phyloP scores from a whole-genome alignment of 1,140 invertebrate genomes.

The Aphelenchoides fujianensis region DNA sequence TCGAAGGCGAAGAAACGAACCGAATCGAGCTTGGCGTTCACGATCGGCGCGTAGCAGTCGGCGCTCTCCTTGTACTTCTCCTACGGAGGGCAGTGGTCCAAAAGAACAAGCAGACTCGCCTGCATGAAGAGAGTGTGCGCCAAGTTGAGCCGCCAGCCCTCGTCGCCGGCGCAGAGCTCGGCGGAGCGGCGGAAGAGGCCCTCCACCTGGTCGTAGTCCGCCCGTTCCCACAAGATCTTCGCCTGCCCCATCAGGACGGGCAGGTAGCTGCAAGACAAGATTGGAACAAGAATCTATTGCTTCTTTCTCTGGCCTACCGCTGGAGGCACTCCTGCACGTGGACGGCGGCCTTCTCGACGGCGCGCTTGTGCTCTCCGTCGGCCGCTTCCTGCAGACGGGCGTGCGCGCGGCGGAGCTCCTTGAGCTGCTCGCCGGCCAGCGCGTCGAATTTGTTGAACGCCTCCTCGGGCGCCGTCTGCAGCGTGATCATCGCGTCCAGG shows the following conservation, averaged over 20 bases:
- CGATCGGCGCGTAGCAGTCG: constrained; percentile 95
- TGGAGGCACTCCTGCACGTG: constrained; percentile 41
- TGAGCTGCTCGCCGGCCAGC: constrained; percentile 83
- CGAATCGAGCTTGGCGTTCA: constrained; percentile 92
- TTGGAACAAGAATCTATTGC: background rate
- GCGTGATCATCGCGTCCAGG: constrained; percentile 87
- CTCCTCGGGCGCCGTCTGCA: constrained; percentile 93
- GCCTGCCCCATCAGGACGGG: constrained; percentile 97
- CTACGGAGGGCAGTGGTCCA: constrained; percentile 28
- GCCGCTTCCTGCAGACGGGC: constrained; percentile 73
- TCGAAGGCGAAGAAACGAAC: constrained; percentile 58
- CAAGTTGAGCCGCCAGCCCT: constrained; percentile 93
- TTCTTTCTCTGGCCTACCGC: constrained; percentile 14
- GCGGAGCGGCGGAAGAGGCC: constrained; percentile 78
- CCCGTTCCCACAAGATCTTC: constrained; percentile 96
- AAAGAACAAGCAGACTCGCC: constrained; percentile 69
- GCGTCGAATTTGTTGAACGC: constrained; percentile 95
- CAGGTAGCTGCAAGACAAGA: constrained; percentile 68
- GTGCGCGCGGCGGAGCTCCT: constrained; percentile 84
- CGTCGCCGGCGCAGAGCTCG: constrained; percentile 95
- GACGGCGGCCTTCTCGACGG: constrained; percentile 43
- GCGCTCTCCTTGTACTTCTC: constrained; percentile 92
- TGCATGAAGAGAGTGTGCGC: constrained; percentile 99
- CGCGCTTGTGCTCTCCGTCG: constrained; percentile 29
- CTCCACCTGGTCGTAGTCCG: constrained; percentile 85